Conservation (phyloP, 2,113 vertebrate species). For the Rhabdornis inornatus region DNA sequence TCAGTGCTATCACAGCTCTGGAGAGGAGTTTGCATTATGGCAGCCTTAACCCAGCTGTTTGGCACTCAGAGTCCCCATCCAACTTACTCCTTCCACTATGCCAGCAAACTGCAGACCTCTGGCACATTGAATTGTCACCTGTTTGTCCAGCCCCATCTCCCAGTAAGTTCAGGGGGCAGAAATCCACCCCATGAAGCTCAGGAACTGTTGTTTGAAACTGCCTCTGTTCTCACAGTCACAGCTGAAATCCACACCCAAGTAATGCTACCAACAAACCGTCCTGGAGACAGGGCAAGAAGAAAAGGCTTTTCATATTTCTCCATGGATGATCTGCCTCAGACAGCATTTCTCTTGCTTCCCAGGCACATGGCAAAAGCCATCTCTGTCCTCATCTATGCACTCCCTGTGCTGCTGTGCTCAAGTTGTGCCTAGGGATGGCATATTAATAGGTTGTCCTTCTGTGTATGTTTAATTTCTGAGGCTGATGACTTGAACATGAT, state of each 20-base stretch:
- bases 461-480: not conserved
- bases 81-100: rapidly evolving
- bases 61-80: not conserved
- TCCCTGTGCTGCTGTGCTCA: not conserved
- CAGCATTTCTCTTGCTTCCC: not conserved
- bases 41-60: not conserved
- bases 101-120: not conserved
- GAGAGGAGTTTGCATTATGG: not conserved
- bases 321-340: not conserved
- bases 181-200: not conserved
- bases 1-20: not conserved
- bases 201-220: not conserved
- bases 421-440: not conserved
- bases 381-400: not conserved
- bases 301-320: not conserved
- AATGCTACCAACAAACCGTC: not conserved
- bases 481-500: not conserved
- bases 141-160: not conserved
- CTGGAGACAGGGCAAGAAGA: rapidly evolving
- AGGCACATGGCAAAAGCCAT: not conserved
- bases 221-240: not conserved
- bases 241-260: not conserved
- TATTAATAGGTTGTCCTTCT: not conserved
- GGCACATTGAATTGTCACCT: not conserved
- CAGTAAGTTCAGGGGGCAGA: not conserved